phyloP scores from a whole-genome alignment of 2,888 invertebrate genomes.

The Cataglyphis livida region DNA sequence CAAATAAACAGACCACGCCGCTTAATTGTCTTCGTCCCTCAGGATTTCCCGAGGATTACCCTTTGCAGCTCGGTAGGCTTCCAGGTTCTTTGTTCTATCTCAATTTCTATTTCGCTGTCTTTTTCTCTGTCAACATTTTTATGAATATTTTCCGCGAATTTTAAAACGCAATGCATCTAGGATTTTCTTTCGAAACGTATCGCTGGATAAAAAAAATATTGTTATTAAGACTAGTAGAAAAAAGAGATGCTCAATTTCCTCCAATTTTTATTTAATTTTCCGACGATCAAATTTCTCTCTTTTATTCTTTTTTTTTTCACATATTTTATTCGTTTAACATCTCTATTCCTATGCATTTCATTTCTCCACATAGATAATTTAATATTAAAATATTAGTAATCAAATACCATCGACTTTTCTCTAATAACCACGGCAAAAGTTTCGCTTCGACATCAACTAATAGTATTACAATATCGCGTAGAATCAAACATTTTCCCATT shows the following conservation, averaged over 20 bases:
- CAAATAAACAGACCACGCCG: conserved; percentile 70
- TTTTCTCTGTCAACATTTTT: neutral
- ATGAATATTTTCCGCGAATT: neutral
- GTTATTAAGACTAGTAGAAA: neutral
- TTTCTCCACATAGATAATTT: neutral
- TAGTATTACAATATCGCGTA: neutral
- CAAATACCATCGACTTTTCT: neutral
- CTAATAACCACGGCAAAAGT: neutral
- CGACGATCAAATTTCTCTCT: neutral
- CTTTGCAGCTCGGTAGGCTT: conserved; percentile 18
- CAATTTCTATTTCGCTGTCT: neutral
- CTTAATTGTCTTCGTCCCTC: conserved; percentile 58
- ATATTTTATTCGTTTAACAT: neutral
- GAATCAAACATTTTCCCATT: conserved; percentile 10
- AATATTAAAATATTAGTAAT: neutral
- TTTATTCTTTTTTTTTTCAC: neutral
- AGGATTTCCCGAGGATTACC: conserved; percentile 6
- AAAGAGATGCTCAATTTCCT: neutral
- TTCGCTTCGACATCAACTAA: neutral
- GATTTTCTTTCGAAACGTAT: neutral
- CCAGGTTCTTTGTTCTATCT: conserved; percentile 20
- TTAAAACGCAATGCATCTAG: neutral
- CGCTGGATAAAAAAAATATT: neutral
- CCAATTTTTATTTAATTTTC: neutral
- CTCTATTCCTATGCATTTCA: neutral